Evolutionary conservation across 2,113 vertebrate genomes (phyloP).

Genomic region (Bos javanicus): DNA sequence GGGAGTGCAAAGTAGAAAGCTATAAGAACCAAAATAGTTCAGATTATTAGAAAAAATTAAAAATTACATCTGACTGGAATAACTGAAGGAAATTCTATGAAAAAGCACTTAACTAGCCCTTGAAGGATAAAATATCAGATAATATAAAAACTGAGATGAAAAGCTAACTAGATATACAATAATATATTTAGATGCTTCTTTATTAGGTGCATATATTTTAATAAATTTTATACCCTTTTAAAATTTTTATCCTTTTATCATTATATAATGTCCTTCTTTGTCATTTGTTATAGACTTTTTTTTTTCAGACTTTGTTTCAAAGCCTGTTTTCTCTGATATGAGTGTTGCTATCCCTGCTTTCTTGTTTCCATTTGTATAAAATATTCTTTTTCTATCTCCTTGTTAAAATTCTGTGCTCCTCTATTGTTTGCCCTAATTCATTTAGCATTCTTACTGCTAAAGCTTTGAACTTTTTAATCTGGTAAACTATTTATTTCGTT

Average conservation of each 20-base stretch:
- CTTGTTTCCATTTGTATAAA: neutral
- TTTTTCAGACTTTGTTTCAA: neutral
- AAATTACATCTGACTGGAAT: neutral
- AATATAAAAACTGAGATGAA: neutral
- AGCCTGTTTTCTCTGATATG: neutral
- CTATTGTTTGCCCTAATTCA: neutral
- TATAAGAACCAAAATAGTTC: neutral
- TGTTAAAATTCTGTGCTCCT: neutral
- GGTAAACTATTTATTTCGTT: neutral
- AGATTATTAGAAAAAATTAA: neutral
- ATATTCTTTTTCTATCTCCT: neutral
- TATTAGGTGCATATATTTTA: neutral
- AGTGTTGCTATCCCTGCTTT: neutral
- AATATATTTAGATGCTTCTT: neutral
- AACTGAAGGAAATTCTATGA: neutral
- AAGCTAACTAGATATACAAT: neutral
- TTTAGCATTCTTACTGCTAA: neutral
- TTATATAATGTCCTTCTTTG: neutral
- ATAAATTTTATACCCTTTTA: neutral
- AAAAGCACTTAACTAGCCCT: neutral
- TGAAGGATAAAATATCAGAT: neutral
- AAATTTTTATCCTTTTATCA: neutral
- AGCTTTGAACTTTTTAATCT: neutral
- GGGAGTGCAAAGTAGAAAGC: neutral
- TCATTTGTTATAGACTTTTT: neutral